Conservation (phyloP, 1,140 invertebrate genomes). For the Oryctes rhinoceros region DNA sequence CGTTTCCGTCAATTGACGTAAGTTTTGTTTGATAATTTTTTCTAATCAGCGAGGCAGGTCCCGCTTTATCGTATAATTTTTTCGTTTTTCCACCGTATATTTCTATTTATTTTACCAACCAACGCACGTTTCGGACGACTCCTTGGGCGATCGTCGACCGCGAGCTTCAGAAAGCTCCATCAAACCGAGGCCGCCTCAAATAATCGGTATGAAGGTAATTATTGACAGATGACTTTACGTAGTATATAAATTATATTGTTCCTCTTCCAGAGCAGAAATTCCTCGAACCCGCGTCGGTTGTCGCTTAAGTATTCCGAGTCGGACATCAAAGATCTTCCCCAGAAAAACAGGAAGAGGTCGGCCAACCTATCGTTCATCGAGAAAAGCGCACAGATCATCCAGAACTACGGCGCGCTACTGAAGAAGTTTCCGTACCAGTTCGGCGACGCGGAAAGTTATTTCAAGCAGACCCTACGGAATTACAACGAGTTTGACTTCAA, state of each 20-base stretch:
- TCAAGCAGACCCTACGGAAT: slow-evolving; percentile 43
- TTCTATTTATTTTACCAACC: slow-evolving; percentile 4
- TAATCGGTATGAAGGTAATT: slow-evolving; percentile 44
- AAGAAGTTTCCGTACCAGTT: slow-evolving; percentile 25
- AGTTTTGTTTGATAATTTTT: slow-evolving; percentile 42
- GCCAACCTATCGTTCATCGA: slow-evolving; percentile 27
- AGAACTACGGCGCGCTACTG: slow-evolving; percentile 36
- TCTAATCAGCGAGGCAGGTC: slow-evolving; percentile 2
- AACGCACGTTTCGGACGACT: neutral
- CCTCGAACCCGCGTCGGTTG: neutral
- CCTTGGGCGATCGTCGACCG: neutral
- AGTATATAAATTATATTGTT: slow-evolving; percentile 38
- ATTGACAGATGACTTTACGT: slow-evolving; percentile 26
- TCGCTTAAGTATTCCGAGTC: slow-evolving; percentile 36
- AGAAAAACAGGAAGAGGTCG: neutral
- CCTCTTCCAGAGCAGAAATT: slow-evolving; percentile 42
- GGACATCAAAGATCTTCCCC: slow-evolving; percentile 10
- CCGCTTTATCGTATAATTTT: slow-evolving; percentile 17
- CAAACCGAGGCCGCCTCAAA: slow-evolving; percentile 24
- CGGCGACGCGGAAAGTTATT: slow-evolving; percentile 42
- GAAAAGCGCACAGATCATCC: slow-evolving; percentile 27
- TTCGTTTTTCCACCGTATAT: neutral
- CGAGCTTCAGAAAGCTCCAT: neutral
- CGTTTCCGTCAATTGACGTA: slow-evolving; percentile 4
- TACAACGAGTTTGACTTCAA: slow-evolving; percentile 38